Evolutionary conservation across 2,113 vertebrate genomes (phyloP).

Genomic region (Cervus canadensis): DNA sequence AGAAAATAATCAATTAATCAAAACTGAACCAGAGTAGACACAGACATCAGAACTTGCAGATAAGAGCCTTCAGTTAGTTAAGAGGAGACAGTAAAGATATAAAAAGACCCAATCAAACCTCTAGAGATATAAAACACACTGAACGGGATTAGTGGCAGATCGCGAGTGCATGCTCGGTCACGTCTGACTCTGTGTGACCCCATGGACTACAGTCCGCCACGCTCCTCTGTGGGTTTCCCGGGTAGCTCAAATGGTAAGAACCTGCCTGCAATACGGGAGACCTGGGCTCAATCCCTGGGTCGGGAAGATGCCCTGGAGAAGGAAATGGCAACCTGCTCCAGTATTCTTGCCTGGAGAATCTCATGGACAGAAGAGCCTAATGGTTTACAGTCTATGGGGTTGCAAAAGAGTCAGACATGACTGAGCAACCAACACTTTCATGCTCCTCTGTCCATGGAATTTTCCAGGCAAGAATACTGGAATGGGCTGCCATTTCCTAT

Average conservation of each 20-base stretch:
- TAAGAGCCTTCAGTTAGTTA: neutral
- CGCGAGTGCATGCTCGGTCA: neutral
- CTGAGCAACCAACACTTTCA: neutral
- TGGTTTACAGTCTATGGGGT: neutral
- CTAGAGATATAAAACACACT: neutral
- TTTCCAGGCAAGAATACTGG: neutral
- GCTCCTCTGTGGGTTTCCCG: neutral
- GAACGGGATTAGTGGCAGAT: neutral
- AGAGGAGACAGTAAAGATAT: neutral
- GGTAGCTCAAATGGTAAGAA: neutral
- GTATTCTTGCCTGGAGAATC: neutral
- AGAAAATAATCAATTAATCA: conserved; percentile 21
- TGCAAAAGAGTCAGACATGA: neutral
- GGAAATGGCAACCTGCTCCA: neutral
- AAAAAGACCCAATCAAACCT: neutral
- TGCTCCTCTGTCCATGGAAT: neutral
- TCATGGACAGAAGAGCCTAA: neutral
- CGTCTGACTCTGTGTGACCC: neutral
- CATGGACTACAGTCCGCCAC: neutral
- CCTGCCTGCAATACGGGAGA: neutral
- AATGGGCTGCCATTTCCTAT: neutral
- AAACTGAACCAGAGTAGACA: neutral
- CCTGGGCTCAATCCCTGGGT: neutral
- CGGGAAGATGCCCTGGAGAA: neutral
- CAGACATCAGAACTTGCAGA: neutral